Evolutionary conservation across 2,888 invertebrate genomes (phyloP), one percentile per base, ranked within the genome.

Genomic region (Crepidodera aurea): DNA sequence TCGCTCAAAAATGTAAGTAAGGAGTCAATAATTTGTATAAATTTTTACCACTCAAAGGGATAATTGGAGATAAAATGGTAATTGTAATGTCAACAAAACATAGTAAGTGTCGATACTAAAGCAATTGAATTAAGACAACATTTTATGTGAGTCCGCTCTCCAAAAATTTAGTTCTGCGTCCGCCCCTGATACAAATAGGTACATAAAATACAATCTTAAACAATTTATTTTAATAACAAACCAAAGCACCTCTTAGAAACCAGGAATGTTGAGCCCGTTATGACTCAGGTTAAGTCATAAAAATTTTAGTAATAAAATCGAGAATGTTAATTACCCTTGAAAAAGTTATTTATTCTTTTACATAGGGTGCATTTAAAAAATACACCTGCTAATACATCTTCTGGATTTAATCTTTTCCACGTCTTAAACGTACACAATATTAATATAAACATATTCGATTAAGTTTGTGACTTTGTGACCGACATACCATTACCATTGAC

Each of bases 391-490:
- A 12, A 1, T n/a, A 39, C 12, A 7, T 7, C 12, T 15, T n/a
- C 16, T 8, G 7, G n/a, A 39, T 12, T 6, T 39, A n/a, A 39
- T 39, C 13, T 16, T 3, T 16, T 15, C 12, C 13, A 39, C 13
- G 16, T 5, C 1, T 39, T 22, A 22, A 6, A 6, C 22, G 22
- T 22, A 22, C 22, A 22, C 3, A 12, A 34, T n/a, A 15, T n/a
- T 39, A 8, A n/a, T 39, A 15, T 39, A 37, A 37, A 13, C 37
- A 39, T 39, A 3, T 39, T 7, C 12, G 6, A 16, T 39, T 12
- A 12, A 15, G 39, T 39, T 39, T 39, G 39, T 39, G 39, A 39
- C 39, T 39, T 39, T 39, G 13, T 39, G 39, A 39, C 39, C 39
- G 39, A 39, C n/a, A 39, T 39, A 39, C 39, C 39, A 39, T 7